These are phyloP conservation scores for Apis laboriosa DNA, from an alignment of 1,140 invertebrate species.

Conservation along the genomic window DNA sequence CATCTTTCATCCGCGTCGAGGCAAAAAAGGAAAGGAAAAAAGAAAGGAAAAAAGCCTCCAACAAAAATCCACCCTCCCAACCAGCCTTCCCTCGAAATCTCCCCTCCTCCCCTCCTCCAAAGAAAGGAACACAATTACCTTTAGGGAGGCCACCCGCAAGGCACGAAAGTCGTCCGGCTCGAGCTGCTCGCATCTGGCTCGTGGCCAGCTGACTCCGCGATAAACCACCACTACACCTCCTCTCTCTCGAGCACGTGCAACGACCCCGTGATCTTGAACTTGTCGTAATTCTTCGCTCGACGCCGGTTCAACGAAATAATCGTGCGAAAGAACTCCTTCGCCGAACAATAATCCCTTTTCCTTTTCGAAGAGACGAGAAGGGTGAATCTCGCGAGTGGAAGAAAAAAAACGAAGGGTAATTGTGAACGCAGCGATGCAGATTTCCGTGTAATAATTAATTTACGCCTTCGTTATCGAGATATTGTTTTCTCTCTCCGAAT, in stretches of 20 bases:
- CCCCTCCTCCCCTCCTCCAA: no score
- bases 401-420: no score
- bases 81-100: neutral
- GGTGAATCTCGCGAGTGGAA: no score
- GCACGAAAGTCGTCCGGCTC: conserved; percentile 21
- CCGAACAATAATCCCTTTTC: no score
- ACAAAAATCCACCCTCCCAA: neutral
- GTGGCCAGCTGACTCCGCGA: conserved; percentile 45
- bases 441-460: no score
- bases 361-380: no score
- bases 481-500: no score
- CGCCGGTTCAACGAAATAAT: conserved; percentile 21
- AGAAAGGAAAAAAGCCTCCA: neutral
- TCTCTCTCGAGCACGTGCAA: conserved; percentile 34
- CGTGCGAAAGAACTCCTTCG: neutral
- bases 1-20: no score
- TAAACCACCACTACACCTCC: conserved; percentile 39
- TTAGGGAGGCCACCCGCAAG: neutral
- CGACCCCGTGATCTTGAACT: conserved; percentile 49
- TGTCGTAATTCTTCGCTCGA: conserved; percentile 40
- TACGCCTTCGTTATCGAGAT: no score
- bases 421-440: no score
- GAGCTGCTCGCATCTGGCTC: conserved; percentile 33
- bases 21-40: no score
- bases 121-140: conserved; percentile 21